Conservation (phyloP, 1,140 invertebrate species). For the Mizuhopecten yessoensis region DNA sequence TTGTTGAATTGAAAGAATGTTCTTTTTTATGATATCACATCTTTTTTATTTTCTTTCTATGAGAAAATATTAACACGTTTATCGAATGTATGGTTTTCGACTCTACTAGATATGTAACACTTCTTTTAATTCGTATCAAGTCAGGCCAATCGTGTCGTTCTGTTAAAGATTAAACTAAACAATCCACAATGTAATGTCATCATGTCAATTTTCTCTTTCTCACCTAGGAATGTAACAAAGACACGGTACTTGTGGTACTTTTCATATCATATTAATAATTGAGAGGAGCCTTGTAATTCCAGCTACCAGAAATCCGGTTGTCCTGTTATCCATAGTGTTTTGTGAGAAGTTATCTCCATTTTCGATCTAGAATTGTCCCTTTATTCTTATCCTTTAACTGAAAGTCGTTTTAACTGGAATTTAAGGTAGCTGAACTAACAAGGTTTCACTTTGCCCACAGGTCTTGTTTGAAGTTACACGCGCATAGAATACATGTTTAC, state of each 20-base stretch:
- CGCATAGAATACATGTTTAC: background rate
- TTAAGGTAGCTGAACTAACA: background rate
- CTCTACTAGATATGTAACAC: background rate
- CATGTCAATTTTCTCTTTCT: background rate
- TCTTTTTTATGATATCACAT: background rate
- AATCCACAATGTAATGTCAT: background rate
- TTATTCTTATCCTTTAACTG: no score
- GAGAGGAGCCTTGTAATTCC: slow-evolving; percentile 8
- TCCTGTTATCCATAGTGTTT: background rate
- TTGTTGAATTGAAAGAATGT: background rate
- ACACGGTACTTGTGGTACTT: background rate
- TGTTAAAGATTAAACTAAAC: background rate
- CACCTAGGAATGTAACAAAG: background rate
- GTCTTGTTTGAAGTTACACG: background rate
- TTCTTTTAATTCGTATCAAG: background rate
- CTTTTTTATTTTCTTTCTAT: background rate
- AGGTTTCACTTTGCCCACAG: background rate
- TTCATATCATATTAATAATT: background rate
- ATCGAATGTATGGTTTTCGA: background rate
- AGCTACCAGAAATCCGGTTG: background rate
- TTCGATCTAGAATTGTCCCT: no score
- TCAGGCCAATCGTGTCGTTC: background rate
- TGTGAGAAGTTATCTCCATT: no score
- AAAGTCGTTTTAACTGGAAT: background rate
- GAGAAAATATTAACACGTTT: background rate